Conservation (phyloP, 2,888 invertebrate genomes). For the Caenorhabditis imperialis region DNA sequence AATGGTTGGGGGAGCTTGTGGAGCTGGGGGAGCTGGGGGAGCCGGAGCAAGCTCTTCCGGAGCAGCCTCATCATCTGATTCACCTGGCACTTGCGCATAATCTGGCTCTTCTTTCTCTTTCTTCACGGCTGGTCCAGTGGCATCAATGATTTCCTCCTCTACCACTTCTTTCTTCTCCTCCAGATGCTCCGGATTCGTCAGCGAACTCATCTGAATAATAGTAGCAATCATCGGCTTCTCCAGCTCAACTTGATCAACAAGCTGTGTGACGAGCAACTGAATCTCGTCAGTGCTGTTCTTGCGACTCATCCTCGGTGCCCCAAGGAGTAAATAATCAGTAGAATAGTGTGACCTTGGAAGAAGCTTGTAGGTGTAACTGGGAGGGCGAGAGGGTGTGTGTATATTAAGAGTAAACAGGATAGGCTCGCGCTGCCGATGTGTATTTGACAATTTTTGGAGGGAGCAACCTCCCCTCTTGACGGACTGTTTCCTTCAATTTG, state of each 20-base stretch:
- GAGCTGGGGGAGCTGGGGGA: not conserved
- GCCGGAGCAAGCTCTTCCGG: no score
- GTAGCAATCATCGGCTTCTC: conserved; percentile 43
- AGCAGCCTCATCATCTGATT: conserved; percentile 29
- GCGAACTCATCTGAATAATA: conserved; percentile 51
- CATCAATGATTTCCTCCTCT: conserved; percentile 39
- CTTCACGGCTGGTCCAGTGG: conserved; percentile 17
- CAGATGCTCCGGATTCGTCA: not conserved
- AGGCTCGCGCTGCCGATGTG: conserved; percentile 39
- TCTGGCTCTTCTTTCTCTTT: conserved; percentile 33
- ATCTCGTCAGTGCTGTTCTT: conserved; percentile 28
- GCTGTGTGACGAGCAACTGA: conserved; percentile 35
- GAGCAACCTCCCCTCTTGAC: conserved; percentile 38
- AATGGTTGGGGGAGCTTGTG: not conserved
- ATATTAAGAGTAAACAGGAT: conserved; percentile 50
- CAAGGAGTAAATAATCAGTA: conserved; percentile 15
- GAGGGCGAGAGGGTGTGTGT: conserved; percentile 34
- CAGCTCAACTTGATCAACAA: conserved; percentile 48
- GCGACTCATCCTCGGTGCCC: conserved; percentile 24
- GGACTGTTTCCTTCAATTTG: conserved; percentile 34
- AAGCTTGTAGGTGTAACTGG: conserved; percentile 49
- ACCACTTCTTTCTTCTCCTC: conserved; percentile 13
- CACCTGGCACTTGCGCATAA: conserved; percentile 44
- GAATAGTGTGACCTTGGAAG: conserved; percentile 26
- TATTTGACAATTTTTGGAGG: conserved; percentile 53